Base-by-base conservation (phyloP, 2,888 invertebrate species). In the Odontothrips loti region DNA sequence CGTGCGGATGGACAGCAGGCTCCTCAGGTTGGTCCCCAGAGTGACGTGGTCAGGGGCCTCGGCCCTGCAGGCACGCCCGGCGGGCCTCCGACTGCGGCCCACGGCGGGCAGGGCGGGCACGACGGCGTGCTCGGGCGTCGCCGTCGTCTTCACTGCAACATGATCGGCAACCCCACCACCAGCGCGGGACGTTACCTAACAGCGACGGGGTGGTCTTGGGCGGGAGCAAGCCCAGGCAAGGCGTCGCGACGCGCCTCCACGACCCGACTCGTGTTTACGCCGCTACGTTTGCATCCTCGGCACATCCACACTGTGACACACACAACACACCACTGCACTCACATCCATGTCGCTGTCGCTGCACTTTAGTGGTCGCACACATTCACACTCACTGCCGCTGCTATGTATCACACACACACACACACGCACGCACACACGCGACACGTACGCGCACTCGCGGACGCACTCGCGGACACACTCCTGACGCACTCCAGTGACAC, bases 1-100 rank as follows among this genome's bases (percentile, higher is more conserved):
- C 68, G 23, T 75, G 23, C 68, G 68, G 68, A 75, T 75, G 68
- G 68, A 75, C 68, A 75, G 68, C 68, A 75, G 27, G 68, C 12
- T 75, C 27, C 68, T 75, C 27, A 75, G 68, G 27, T 75, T 75
- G 68, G 68, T 75, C 68, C 68, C 68, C 68, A 75, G 68, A 75
- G 68, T 75, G 68, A 10, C 27, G 68, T 68, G 23, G 68, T n/a
- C 68, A 23, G 68, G 23, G 68, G 23, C 68, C 68, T 68, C 23
- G 68, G 68, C 68, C 27, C 68, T 58, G 51, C 51, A n/a, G 51
- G 51, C 51, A n/a, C 12, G 58, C 15, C 15, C 10, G 15, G 15
- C 51, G 51, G 6, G 51, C 51, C 51, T 12, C 51, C 6, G 1
- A 10, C 1, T 10, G 17, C 58, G 58, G 58, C 51, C 51, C 12